phyloP scores from a whole-genome alignment of 2,888 invertebrate species.

The Scaptomyza reducta region DNA sequence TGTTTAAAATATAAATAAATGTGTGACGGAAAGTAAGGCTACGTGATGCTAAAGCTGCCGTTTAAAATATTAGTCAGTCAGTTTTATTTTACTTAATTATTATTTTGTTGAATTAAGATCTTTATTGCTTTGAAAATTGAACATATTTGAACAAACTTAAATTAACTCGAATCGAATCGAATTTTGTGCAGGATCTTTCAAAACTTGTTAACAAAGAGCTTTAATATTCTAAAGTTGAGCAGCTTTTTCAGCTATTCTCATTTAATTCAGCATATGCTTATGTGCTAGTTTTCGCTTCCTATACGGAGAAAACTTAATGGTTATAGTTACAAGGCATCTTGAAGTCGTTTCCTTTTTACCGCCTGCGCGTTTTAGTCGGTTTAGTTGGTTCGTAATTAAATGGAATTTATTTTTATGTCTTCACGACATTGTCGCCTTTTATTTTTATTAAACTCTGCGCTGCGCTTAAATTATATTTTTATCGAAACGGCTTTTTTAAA shows the following conservation, averaged over 20 bases:
- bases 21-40: neutral
- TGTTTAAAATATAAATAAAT: neutral
- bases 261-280: too few species aligned
- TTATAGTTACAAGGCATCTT: conserved; percentile 13
- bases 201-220: too few species aligned
- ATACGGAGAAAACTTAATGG: conserved; percentile 29
- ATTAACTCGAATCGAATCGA: too few species aligned
- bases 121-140: too few species aligned
- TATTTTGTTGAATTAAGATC: too few species aligned
- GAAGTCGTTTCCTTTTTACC: conserved; percentile 2
- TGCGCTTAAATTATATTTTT: conserved; percentile 39
- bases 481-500: conserved; percentile 29
- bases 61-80: neutral
- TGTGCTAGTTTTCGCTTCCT: conserved; percentile 8
- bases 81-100: neutral
- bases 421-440: conserved; percentile 22
- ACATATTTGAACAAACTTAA: too few species aligned
- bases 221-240: too few species aligned
- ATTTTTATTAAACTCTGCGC: conserved; percentile 10
- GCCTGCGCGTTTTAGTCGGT: conserved; percentile 5
- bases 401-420: conserved; percentile 52
- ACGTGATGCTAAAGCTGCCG: neutral
- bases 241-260: too few species aligned
- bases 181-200: too few species aligned
- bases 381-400: conserved; percentile 55